Conservation (phyloP, 2,888 invertebrate genomes). For the Lochmaea crataegi region DNA sequence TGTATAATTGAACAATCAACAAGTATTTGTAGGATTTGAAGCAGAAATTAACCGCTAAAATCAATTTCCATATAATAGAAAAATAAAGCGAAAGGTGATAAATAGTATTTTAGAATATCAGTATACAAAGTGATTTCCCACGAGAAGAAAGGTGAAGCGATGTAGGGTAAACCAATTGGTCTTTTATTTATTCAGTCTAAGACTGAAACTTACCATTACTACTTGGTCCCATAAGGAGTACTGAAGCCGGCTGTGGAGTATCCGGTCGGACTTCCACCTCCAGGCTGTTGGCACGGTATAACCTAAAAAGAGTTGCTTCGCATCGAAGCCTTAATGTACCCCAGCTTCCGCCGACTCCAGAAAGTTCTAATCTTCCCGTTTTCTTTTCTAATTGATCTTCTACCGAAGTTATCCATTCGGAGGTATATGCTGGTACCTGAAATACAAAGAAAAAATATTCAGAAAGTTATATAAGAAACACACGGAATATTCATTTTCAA, state of each 20-base stretch:
- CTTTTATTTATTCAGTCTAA: too few relatives aligned
- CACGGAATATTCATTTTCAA: too few relatives aligned
- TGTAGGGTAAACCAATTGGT: too few relatives aligned
- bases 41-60: background rate
- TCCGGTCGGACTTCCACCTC: slow-evolving; percentile 72
- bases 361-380: slow-evolving; percentile 69
- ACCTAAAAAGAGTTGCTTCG: slow-evolving; percentile 73
- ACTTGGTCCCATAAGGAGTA: slow-evolving; percentile 66
- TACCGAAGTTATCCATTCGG: slow-evolving; percentile 69
- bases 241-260: slow-evolving; percentile 73
- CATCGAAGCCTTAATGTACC: slow-evolving; percentile 70
- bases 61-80: background rate
- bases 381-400: slow-evolving; percentile 72
- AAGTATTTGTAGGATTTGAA: background rate
- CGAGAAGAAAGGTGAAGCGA: too few relatives aligned
- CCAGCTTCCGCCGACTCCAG: slow-evolving; percentile 70
- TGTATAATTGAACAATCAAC: background rate
- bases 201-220: slow-evolving; percentile 50
- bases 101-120: too few relatives aligned
- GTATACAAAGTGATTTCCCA: too few relatives aligned
- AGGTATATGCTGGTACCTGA: slow-evolving; percentile 73
- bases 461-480: too few relatives aligned
- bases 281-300: slow-evolving; percentile 72
- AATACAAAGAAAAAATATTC: slow-evolving; percentile 30
- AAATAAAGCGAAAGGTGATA: too few relatives aligned